These are phyloP conservation scores for Lagopus muta DNA, from an alignment of 2,113 vertebrate genomes.

Conservation along the genomic window DNA sequence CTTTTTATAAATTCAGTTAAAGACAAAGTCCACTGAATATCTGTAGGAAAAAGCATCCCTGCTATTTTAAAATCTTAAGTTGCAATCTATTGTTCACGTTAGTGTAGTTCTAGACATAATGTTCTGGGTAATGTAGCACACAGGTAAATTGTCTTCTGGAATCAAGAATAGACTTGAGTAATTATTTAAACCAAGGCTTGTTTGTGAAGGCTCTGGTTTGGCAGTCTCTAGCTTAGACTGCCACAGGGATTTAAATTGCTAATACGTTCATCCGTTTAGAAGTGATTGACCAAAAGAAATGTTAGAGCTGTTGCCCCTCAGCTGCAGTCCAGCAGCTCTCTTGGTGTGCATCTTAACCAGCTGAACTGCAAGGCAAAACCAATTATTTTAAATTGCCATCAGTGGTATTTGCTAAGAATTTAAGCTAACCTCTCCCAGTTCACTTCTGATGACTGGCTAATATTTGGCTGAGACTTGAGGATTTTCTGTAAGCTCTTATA, in stretches of 20 bases:
- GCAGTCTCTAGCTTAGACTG: background rate
- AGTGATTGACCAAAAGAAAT: background rate
- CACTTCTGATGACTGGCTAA: background rate
- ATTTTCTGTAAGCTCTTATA: background rate
- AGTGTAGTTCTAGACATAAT: background rate
- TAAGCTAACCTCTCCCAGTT: background rate
- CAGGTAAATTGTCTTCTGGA: background rate
- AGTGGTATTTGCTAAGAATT: background rate
- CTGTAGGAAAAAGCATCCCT: background rate
- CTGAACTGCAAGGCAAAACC: background rate
- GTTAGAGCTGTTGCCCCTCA: background rate
- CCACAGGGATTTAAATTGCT: background rate
- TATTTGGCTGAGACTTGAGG: background rate
- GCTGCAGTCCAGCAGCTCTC: background rate
- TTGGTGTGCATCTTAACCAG: background rate
- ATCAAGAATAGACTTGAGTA: background rate
- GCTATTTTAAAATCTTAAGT: background rate
- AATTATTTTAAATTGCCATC: background rate
- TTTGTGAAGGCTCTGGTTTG: background rate
- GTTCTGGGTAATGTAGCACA: background rate
- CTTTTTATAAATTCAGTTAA: slow-evolving; percentile 60
- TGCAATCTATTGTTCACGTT: background rate
- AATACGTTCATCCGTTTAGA: background rate
- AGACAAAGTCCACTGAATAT: background rate
- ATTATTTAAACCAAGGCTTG: background rate